phyloP scores from a whole-genome alignment of 92 coral and sea anemone genomes.

The Epizoanthus stellaris region DNA sequence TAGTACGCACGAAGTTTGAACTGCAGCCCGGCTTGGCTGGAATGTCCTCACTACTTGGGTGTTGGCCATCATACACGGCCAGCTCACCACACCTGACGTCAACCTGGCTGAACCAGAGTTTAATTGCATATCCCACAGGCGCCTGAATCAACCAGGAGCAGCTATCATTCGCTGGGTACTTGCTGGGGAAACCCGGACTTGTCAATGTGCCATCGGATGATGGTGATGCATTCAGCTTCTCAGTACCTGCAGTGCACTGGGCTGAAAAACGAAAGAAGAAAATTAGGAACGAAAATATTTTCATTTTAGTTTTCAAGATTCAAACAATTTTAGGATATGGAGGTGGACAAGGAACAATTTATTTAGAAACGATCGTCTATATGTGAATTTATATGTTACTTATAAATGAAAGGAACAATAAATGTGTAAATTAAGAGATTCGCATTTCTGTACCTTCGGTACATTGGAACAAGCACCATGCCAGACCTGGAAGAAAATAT shows the following conservation, averaged over 20 bases:
- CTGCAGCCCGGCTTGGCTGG: conserved; percentile 11
- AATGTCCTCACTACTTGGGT: neutral
- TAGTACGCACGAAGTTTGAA: no score
- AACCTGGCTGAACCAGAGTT: conserved; percentile 15
- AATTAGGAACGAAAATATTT: neutral
- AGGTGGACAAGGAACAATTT: no score
- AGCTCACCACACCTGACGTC: conserved; percentile 15
- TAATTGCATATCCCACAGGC: conserved; percentile 34
- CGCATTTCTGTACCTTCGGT: neutral
- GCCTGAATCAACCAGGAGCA: conserved; percentile 74
- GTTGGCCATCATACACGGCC: neutral
- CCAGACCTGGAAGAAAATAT: neutral
- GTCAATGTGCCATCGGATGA: conserved; percentile 51
- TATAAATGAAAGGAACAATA: neutral
- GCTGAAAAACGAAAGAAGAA: neutral
- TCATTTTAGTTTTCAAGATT: neutral
- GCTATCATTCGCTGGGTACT: conserved; percentile 53
- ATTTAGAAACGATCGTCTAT: no score
- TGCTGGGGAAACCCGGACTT: conserved; percentile 64
- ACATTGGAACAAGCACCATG: neutral
- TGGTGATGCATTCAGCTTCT: neutral
- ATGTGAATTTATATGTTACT: no score
- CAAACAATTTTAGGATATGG: neutral
- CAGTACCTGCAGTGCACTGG: neutral
- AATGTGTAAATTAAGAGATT: neutral